phyloP scores from a whole-genome alignment of 2,113 vertebrate genomes.

The Rhynchopsitta pachyrhyncha region DNA sequence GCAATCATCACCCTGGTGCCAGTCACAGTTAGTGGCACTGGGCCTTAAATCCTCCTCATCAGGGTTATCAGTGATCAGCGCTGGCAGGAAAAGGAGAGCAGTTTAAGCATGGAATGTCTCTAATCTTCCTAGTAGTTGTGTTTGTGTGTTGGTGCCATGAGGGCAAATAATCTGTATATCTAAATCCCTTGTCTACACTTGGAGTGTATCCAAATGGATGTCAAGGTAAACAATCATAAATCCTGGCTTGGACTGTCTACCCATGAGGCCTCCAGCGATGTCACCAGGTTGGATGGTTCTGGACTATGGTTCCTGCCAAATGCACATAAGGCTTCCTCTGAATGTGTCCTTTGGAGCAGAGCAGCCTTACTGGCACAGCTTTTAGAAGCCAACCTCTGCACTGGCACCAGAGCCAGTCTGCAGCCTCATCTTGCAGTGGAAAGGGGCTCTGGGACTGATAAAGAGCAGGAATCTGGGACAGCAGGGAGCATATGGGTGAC shows the following conservation, averaged over 20 bases:
- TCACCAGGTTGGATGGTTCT: not conserved
- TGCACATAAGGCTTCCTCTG: not conserved
- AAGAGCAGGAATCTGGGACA: not conserved
- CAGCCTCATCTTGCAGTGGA: not conserved
- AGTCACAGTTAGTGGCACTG: not conserved
- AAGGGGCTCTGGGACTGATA: not conserved
- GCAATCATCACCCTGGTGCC: not conserved
- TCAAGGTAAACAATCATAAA: conserved; percentile 50
- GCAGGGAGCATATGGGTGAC: not conserved
- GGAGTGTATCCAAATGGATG: conserved; percentile 56
- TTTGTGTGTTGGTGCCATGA: conserved; percentile 14
- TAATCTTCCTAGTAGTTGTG: conserved; percentile 42
- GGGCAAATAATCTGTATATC: conserved; percentile 56
- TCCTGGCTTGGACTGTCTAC: conserved; percentile 19
- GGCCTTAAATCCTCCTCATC: conserved; percentile 26
- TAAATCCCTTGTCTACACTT: conserved; percentile 60
- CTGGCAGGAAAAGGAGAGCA: conserved; percentile 38
- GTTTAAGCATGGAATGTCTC: conserved; percentile 49
- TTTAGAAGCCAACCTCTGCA: not conserved
- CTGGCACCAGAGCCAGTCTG: not conserved
- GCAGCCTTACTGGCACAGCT: not conserved
- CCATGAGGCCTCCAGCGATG: not conserved
- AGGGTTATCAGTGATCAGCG: not conserved
- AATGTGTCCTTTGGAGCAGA: not conserved
- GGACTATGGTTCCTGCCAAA: not conserved